These are phyloP conservation scores for Synergus japonicus DNA, from an alignment of 2,888 invertebrate species.

Conservation along the genomic window DNA sequence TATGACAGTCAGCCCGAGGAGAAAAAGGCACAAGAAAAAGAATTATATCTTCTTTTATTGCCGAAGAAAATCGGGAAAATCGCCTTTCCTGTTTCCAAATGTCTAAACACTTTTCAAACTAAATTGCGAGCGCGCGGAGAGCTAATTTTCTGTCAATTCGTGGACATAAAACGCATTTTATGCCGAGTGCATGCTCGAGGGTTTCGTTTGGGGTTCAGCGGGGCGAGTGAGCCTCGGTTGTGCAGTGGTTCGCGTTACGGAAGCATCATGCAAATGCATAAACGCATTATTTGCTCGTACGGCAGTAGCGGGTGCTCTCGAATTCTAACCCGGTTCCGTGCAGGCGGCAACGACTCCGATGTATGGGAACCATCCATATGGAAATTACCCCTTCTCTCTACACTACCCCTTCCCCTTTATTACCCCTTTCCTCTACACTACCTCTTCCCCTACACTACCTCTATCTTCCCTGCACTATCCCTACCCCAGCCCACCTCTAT, in stretches of 20 bases:
- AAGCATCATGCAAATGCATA: conserved; percentile 66
- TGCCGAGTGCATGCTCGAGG: conserved; percentile 28
- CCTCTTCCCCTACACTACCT: too few species aligned
- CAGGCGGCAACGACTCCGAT: conserved; percentile 46
- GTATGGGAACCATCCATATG: conserved; percentile 63
- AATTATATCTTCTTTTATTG: not conserved
- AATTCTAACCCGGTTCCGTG: conserved; percentile 47
- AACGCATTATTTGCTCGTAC: conserved; percentile 67
- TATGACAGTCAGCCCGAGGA: not conserved
- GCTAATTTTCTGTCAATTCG: conserved; percentile 5
- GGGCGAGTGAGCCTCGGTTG: conserved; percentile 38
- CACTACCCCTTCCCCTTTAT: too few species aligned
- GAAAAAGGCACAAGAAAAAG: not conserved
- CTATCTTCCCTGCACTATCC: too few species aligned
- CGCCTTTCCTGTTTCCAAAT: not conserved
- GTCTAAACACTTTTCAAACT: not conserved
- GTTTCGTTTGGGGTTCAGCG: conserved; percentile 33
- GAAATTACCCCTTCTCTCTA: conserved; percentile 54
- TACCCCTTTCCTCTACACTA: too few species aligned
- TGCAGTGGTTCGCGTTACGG: conserved; percentile 55
- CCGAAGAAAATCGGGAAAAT: not conserved
- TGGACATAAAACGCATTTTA: conserved; percentile 23
- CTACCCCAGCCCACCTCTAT: too few species aligned
- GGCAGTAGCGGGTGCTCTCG: conserved; percentile 49
- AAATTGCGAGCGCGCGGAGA: not conserved